Conservation (phyloP, 2,797 vertebrate genomes). For the Pangasius mekongensis region DNA sequence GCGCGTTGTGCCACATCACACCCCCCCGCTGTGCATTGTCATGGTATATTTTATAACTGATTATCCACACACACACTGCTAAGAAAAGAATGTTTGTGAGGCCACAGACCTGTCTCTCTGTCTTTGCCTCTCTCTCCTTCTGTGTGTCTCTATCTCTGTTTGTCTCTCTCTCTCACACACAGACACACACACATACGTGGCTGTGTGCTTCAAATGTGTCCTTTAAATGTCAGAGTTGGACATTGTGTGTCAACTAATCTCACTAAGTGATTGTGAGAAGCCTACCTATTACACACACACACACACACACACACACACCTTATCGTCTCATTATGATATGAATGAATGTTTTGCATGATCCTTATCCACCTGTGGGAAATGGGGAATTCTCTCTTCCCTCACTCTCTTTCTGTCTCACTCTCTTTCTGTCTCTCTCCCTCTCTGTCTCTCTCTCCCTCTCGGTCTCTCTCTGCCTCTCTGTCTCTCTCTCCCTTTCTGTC, state of each 20-base stretch:
- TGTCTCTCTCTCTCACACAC: background rate
- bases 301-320: constrained; percentile 17
- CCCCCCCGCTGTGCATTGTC: too few relatives aligned
- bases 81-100: background rate
- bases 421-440: background rate
- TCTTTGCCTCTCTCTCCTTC: background rate
- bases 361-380: constrained; percentile 56
- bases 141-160: background rate
- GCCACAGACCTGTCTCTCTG: background rate
- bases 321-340: constrained; percentile 31
- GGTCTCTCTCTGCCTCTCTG: accelerated
- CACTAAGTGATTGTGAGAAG: background rate
- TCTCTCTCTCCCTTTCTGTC: background rate
- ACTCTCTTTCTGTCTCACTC: constrained; percentile 27
- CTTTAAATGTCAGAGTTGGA: constrained; percentile 14
- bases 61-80: background rate
- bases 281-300: background rate
- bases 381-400: background rate
- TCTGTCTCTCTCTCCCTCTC: background rate
- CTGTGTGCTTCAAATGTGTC: background rate
- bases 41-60: background rate
- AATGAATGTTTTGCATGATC: constrained; percentile 66
- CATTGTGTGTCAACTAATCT: constrained; percentile 21
- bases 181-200: background rate
- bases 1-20: too few relatives aligned